These are phyloP conservation scores for Tineola bisselliella DNA, from an alignment of 2,888 invertebrate genomes.

Conservation along the genomic window DNA sequence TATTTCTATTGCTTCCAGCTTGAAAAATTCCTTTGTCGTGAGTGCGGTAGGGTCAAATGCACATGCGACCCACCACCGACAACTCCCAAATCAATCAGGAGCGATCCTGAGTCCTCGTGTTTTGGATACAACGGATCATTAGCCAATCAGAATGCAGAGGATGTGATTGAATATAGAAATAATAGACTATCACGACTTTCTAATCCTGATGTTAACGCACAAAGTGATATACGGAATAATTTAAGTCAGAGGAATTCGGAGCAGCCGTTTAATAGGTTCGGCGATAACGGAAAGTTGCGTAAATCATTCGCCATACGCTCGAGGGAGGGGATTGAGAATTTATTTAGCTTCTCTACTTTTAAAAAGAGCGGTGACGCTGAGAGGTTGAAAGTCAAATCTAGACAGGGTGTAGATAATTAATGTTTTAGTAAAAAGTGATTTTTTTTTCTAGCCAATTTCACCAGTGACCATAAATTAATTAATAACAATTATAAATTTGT, in stretches of 20 bases:
- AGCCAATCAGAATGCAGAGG: slow-evolving; percentile 8
- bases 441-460: slow-evolving; percentile 11
- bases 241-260: slow-evolving; percentile 37
- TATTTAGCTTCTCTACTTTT: slow-evolving; percentile 42
- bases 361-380: not conserved
- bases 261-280: slow-evolving; percentile 40
- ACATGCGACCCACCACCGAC: slow-evolving; percentile 50
- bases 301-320: slow-evolving; percentile 57
- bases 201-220: slow-evolving; percentile 28
- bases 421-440: not conserved
- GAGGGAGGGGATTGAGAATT: slow-evolving; percentile 54
- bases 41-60: slow-evolving; percentile 75
- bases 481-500: no score
- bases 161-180: slow-evolving; percentile 38
- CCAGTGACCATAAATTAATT: not conserved
- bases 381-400: not conserved
- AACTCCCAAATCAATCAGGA: slow-evolving; percentile 19
- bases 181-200: slow-evolving; percentile 28
- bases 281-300: slow-evolving; percentile 48
- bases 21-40: slow-evolving; percentile 78
- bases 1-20: slow-evolving; percentile 73
- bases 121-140: not conserved
- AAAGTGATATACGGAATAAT: slow-evolving; percentile 24
- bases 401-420: not conserved
- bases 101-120: not conserved